Evolutionary conservation across 2,797 vertebrate species (phyloP).

Genomic region (Sebastolobus alascanus): DNA sequence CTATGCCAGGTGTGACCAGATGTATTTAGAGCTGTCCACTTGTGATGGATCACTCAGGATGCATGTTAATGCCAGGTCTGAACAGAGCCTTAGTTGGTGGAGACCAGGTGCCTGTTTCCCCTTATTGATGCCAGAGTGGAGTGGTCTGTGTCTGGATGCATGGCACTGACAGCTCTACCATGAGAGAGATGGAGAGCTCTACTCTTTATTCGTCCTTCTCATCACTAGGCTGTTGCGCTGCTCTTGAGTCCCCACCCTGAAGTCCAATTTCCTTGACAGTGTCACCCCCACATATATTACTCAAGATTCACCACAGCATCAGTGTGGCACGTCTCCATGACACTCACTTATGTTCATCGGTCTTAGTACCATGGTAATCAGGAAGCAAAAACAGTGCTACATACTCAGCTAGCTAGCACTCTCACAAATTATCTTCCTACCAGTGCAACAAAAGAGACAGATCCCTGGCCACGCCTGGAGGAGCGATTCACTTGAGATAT

Average conservation of each 20-base stretch:
- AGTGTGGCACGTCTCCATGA: slow-evolving; percentile 36
- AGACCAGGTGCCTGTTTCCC: not conserved
- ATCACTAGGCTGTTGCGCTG: slow-evolving; percentile 59
- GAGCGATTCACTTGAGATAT: slow-evolving; percentile 76
- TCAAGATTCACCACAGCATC: slow-evolving; percentile 46
- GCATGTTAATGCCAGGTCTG: too few species aligned
- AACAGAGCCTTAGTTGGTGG: slow-evolving; percentile 1
- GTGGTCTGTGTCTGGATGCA: slow-evolving; percentile 34
- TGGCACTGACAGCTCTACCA: slow-evolving; percentile 61
- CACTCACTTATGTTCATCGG: slow-evolving; percentile 58
- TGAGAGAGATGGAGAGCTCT: slow-evolving; percentile 65
- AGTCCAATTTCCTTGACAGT: slow-evolving; percentile 74
- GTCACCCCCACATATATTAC: slow-evolving; percentile 64
- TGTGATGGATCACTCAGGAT: too few species aligned
- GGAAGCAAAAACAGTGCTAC: slow-evolving; percentile 35
- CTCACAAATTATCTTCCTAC: slow-evolving; percentile 40
- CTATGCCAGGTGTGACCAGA: too few species aligned
- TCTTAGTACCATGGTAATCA: slow-evolving; percentile 36
- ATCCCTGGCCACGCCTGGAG: slow-evolving; percentile 51
- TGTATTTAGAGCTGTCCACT: too few species aligned
- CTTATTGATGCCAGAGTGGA: slow-evolving; percentile 30
- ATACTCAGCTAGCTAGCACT: slow-evolving; percentile 35
- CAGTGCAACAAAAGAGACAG: slow-evolving; percentile 38
- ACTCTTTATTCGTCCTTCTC: slow-evolving; percentile 55
- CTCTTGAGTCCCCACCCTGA: slow-evolving; percentile 73